A percentile compares a stretch with the other conserved stretches of the same genome.
Evolutionary conservation across 2,113 vertebrate genomes (phyloP).

Genomic region (Gadus macrocephalus): DNA sequence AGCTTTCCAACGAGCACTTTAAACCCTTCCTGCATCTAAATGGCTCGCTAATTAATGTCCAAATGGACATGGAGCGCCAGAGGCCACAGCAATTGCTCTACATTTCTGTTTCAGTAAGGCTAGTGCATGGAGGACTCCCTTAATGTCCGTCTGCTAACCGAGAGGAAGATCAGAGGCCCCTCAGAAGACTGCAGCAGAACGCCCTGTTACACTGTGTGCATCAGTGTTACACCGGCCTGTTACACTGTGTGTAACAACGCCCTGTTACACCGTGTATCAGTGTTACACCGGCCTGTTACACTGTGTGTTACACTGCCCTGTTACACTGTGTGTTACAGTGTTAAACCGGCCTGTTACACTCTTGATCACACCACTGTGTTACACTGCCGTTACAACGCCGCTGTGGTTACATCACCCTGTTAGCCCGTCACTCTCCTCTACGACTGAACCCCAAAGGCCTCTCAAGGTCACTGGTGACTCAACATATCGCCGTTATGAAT

Average conservation of each 20-base stretch:
- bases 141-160: conserved; percentile 73
- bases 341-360: too few species aligned
- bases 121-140: conserved; percentile 73
- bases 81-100: conserved; percentile 73
- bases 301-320: too few species aligned
- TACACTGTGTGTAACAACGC: too few species aligned
- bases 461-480: conserved; percentile 66
- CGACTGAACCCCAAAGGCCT: conserved; percentile 21
- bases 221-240: too few species aligned
- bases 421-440: too few species aligned
- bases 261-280: too few species aligned
- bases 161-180: conserved; percentile 68
- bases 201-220: not conserved
- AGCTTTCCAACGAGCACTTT: conserved; percentile 34
- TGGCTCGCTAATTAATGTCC: conserved; percentile 74
- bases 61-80: conserved; percentile 70
- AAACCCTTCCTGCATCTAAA: conserved; percentile 66
- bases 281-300: too few species aligned
- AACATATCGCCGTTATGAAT: conserved; percentile 49
- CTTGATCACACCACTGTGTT: too few species aligned
- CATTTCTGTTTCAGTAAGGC: conserved; percentile 78
- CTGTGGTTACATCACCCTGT: too few species aligned
- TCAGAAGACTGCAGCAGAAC: conserved; percentile 65
- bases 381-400: too few species aligned
- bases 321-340: too few species aligned